Conservation (phyloP, 2,113 vertebrate genomes). For the Odontesthes bonariensis region DNA sequence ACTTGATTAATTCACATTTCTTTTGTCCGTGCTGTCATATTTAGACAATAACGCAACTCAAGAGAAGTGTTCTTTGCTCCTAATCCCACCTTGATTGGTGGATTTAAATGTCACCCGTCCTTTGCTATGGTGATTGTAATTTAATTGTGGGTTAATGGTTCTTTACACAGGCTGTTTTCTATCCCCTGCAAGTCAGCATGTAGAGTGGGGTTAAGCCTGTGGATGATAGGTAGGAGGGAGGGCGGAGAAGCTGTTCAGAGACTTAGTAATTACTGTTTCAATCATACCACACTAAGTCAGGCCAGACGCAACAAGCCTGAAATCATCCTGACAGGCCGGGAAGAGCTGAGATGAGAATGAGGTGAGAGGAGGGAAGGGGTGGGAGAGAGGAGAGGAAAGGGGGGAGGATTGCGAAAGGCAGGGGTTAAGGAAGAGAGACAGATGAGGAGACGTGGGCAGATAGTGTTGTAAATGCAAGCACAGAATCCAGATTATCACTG, state of each 20-base stretch:
- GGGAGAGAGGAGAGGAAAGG: conserved; percentile 1
- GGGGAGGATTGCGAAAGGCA: conserved; percentile 5
- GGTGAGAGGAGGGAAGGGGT: conserved; percentile 27
- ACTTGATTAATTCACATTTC: conserved; percentile 55
- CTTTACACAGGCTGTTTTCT: conserved; percentile 54
- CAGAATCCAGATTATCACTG: conserved; percentile 60
- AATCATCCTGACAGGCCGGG: conserved; percentile 69
- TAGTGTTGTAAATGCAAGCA: conserved; percentile 45
- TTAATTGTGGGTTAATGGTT: conserved; percentile 77
- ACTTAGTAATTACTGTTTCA: conserved; percentile 71
- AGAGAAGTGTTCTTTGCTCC: conserved; percentile 57
- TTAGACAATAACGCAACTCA: conserved; percentile 60
- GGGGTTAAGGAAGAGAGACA: conserved; percentile 17
- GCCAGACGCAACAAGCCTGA: conserved; percentile 66
- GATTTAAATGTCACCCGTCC: conserved; percentile 71
- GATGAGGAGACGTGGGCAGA: conserved; percentile 17
- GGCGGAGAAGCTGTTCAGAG: conserved; percentile 63
- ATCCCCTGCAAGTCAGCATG: conserved; percentile 49
- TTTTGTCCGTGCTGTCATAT: conserved; percentile 60
- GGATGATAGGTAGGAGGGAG: conserved; percentile 67
- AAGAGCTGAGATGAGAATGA: conserved; percentile 38
- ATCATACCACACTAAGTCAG: conserved; percentile 54
- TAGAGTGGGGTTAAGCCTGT: conserved; percentile 67
- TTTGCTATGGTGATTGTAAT: conserved; percentile 75
- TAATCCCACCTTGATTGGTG: conserved; percentile 67